Percentiles rank a stretch among this genome's conserved stretches.
These are phyloP conservation scores for Triplophysa tibetana DNA, from an alignment of 2,113 vertebrate genomes.

Conservation along the genomic window DNA sequence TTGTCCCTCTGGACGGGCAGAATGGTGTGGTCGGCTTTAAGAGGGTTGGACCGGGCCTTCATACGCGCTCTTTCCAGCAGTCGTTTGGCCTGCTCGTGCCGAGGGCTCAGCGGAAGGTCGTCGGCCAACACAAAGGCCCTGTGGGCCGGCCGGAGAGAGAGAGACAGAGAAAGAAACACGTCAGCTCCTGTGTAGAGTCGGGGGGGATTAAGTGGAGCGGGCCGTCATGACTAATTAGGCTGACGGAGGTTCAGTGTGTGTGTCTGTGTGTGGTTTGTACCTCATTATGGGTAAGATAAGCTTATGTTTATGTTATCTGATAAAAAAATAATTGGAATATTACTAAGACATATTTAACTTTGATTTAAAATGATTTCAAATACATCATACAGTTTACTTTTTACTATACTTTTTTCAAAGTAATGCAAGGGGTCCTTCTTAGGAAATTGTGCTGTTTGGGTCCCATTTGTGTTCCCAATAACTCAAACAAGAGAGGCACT, in stretches of 20 bases:
- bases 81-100: constrained; percentile 79
- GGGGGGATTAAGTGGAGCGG: constrained; percentile 69
- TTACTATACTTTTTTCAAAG: too few species aligned
- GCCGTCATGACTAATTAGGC: constrained; percentile 67
- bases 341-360: too few species aligned
- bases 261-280: constrained; percentile 40
- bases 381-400: too few species aligned
- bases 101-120: constrained; percentile 72
- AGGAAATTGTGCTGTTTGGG: too few species aligned
- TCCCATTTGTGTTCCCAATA: too few species aligned
- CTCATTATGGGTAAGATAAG: constrained; percentile 39
- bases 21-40: constrained; percentile 90
- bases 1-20: constrained; percentile 65
- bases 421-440: too few species aligned
- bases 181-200: constrained; percentile 56
- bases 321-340: neutral
- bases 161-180: constrained; percentile 65
- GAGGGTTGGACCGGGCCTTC: constrained; percentile 85
- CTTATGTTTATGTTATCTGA: constrained; percentile 27
- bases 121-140: constrained; percentile 71
- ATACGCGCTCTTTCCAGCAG: constrained; percentile 78
- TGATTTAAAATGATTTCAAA: too few species aligned
- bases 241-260: constrained; percentile 59
- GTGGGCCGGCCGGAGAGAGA: constrained; percentile 44
- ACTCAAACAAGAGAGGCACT: too few species aligned